phyloP scores from a whole-genome alignment of 2,797 vertebrate genomes.

The Characodon lateralis region DNA sequence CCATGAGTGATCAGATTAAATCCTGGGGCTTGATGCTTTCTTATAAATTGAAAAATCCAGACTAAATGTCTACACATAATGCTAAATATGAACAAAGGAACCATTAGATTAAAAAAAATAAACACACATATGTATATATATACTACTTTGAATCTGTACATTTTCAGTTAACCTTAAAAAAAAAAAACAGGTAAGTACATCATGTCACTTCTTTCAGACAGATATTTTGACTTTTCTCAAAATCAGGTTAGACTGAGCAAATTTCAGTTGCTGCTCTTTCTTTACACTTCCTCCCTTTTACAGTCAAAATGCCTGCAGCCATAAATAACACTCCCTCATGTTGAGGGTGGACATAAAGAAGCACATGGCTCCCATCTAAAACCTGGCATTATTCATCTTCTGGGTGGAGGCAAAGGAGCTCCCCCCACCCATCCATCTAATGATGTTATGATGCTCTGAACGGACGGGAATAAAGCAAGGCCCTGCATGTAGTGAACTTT shows the following conservation, averaged over 20 bases:
- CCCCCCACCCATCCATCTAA: constrained; percentile 15
- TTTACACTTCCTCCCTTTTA: constrained; percentile 42
- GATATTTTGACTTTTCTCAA: constrained; percentile 7
- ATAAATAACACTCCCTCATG: constrained; percentile 39
- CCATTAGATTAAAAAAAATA: no score
- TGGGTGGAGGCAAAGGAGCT: constrained; percentile 11
- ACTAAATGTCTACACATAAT: no score
- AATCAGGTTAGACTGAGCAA: background rate
- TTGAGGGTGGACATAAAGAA: constrained; percentile 38
- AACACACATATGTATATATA: background rate
- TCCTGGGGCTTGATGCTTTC: no score
- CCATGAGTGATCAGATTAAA: no score
- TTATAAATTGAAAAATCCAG: no score
- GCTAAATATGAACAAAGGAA: background rate
- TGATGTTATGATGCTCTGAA: background rate
- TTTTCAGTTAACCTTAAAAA: background rate
- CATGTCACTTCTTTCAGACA: background rate
- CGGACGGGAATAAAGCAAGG: constrained; percentile 34
- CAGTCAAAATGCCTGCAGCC: constrained; percentile 49
- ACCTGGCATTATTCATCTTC: constrained; percentile 14
- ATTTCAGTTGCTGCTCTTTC: constrained; percentile 11
- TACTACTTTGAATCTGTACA: background rate
- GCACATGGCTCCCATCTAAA: constrained; percentile 41
- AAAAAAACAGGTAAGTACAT: background rate
- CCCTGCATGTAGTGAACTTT: constrained; percentile 53